Conservation (phyloP, 2,888 invertebrate species). For the Brachylomia viminalis region DNA sequence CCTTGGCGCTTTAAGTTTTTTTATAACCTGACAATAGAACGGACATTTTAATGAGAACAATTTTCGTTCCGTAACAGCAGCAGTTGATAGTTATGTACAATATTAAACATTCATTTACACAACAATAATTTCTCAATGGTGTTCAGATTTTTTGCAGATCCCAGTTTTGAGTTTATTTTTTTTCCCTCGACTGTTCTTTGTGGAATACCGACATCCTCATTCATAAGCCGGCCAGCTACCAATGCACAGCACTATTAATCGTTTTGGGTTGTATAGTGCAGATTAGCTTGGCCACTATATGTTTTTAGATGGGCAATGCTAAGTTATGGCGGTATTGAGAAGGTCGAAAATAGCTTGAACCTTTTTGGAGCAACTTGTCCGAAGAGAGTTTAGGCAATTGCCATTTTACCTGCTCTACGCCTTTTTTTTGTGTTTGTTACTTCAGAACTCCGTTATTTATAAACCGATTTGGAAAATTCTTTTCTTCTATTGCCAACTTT, state of each 20-base stretch:
- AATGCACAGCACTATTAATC: conserved; percentile 73
- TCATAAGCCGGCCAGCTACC: conserved; percentile 59
- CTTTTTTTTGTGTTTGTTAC: too few species aligned
- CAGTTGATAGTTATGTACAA: conserved; percentile 18
- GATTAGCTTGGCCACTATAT: conserved; percentile 63
- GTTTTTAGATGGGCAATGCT: conserved; percentile 52
- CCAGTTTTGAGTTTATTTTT: conserved; percentile 70
- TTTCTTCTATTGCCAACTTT: conserved; percentile 65
- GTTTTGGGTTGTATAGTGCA: conserved; percentile 69
- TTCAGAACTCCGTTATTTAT: too few species aligned
- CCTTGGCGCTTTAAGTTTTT: conserved; percentile 36
- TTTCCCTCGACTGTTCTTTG: conserved; percentile 72
- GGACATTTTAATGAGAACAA: conserved; percentile 24
- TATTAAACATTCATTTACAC: conserved; percentile 41
- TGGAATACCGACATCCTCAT: conserved; percentile 75
- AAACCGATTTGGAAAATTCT: too few species aligned
- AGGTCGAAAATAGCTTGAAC: conserved; percentile 73
- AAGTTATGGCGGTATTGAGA: conserved; percentile 65
- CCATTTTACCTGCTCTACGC: conserved; percentile 83
- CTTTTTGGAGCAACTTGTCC: conserved; percentile 70
- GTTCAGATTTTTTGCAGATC: conserved; percentile 66
- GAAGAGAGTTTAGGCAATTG: conserved; percentile 77
- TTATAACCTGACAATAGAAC: conserved; percentile 13
- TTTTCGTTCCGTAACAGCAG: conserved; percentile 16
- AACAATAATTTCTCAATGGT: conserved; percentile 46